phyloP scores from a whole-genome alignment of 2,113 vertebrate species.

The Craseonycteris thonglongyai region DNA sequence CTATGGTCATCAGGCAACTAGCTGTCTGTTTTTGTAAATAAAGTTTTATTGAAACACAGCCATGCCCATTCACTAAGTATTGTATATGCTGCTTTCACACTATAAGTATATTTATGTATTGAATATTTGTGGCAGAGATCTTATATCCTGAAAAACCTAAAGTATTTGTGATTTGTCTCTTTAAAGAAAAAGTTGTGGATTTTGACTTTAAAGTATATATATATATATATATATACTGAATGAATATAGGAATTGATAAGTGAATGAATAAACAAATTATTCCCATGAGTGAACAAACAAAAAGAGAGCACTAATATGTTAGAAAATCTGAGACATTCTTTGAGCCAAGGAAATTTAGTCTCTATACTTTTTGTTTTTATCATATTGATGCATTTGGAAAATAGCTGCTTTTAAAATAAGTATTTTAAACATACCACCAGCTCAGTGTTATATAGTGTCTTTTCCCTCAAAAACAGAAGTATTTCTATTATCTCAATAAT shows the following conservation, averaged over 20 bases:
- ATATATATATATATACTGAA: neutral
- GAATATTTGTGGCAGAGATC: neutral
- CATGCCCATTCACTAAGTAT: neutral
- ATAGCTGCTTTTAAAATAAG: neutral
- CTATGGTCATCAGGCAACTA: neutral
- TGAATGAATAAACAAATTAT: neutral
- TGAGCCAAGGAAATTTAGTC: neutral
- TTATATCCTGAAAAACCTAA: neutral
- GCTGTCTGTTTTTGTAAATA: neutral
- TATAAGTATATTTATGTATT: neutral
- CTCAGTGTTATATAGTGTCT: neutral
- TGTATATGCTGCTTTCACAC: neutral
- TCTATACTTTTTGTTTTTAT: neutral
- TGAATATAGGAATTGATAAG: too few relatives aligned
- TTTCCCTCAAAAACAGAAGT: neutral
- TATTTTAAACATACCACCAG: neutral
- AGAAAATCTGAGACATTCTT: neutral
- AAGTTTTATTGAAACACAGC: neutral
- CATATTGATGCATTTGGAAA: neutral
- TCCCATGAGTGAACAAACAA: neutral
- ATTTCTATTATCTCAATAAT: neutral
- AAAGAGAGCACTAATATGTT: neutral
- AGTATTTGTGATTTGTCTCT: neutral
- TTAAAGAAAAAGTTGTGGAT: neutral
- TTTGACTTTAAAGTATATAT: neutral